Evolutionary conservation across 2,888 invertebrate genomes (phyloP), one percentile per base, ranked within the genome.

Genomic region (Coleophora deauratella): DNA sequence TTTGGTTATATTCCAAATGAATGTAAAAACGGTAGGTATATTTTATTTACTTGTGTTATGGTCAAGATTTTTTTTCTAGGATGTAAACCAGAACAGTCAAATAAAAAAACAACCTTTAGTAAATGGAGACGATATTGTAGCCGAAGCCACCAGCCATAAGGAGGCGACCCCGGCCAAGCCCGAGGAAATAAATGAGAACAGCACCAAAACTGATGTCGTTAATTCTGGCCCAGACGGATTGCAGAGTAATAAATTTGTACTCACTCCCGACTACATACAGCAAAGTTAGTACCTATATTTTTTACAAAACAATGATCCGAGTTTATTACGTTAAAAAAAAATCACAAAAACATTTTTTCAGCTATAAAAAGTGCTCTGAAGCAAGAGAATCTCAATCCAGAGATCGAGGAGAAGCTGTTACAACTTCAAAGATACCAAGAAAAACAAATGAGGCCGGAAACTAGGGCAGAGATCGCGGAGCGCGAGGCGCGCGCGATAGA

Each of bases 311-410:
- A 6, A 21, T 21, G 21, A 21, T 4, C 3, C 21, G 6, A 21
- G 3, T n/a, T n/a, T n/a, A n/a, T n/a, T n/a, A n/a, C n/a, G n/a
- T n/a, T n/a, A n/a, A n/a, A n/a, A n/a, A n/a, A n/a, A n/a, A n/a
- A n/a, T n/a, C n/a, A n/a, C n/a, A n/a, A n/a, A n/a, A n/a, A n/a
- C n/a, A n/a, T n/a, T n/a, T 21, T 79, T 85, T 41, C 86, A 96
- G 96, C 96, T 10, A 96, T 97, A 57, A 93, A 94, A 73, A 95
- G 94, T 72, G 96, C 96, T n/a, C 79, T 97, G 46, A 94, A 94
- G 73, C 94, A 95, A 75, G 95, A 96, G 62, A 96, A 95, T 71
- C 87, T 96, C 15, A 94, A 95, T 69, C 96, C 96, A 0, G 96
- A 96, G 76, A 94, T 97, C 50, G 96, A 96, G 70, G 96, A 97